These are phyloP conservation scores for Macrobrachium nipponense DNA, from an alignment of 1,140 invertebrate species.

Conservation along the genomic window DNA sequence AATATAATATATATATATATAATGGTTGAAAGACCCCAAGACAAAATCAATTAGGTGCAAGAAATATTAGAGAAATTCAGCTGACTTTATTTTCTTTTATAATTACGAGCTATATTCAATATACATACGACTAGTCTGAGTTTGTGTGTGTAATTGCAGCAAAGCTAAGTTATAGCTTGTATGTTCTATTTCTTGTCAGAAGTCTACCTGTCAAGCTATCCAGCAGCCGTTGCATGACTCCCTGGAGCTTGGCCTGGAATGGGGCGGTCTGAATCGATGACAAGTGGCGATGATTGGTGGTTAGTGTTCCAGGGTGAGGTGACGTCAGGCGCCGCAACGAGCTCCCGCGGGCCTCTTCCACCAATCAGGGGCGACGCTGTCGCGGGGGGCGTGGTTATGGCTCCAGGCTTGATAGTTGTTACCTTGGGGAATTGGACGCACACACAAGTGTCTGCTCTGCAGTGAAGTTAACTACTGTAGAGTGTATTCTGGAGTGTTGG, in stretches of 20 bases:
- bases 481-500: conserved; percentile 48
- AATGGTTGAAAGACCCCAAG: too few relatives aligned
- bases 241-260: conserved; percentile 34
- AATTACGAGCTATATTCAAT: conserved; percentile 42
- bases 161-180: conserved; percentile 47
- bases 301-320: conserved; percentile 32
- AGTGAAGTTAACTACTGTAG: conserved; percentile 54
- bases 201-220: conserved; percentile 34
- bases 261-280: conserved; percentile 16
- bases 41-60: not conserved
- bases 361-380: conserved; percentile 38
- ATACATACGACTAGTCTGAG: conserved; percentile 20
- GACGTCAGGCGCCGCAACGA: conserved; percentile 45
- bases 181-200: conserved; percentile 49
- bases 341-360: conserved; percentile 26
- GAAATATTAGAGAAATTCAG: not conserved
- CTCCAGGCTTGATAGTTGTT: conserved; percentile 51
- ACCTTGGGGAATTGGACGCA: conserved; percentile 43
- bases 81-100: not conserved
- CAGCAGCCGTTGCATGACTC: conserved; percentile 39
- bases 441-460: conserved; percentile 51
- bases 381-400: conserved; percentile 41
- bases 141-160: conserved; percentile 38
- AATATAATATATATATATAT: too few relatives aligned
- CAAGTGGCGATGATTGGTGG: conserved; percentile 25